Conservation (phyloP, 2,797 vertebrate genomes). For the Microctenopoma steveboyesi region DNA sequence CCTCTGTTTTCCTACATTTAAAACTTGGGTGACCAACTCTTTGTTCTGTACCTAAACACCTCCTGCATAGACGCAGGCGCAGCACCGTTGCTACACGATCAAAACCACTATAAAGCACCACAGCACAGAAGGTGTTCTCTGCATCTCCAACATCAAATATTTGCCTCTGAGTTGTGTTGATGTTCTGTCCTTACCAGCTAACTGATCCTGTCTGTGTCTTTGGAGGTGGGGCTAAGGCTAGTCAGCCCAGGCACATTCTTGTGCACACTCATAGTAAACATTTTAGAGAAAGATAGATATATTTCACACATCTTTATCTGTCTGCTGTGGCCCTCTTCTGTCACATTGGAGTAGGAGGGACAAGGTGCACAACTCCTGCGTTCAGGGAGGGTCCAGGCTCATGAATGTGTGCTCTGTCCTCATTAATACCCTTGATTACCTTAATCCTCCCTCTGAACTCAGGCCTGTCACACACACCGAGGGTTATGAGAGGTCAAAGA, state of each 20-base stretch:
- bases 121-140: not conserved
- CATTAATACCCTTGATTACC: constrained; percentile 76
- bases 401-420: constrained; percentile 70
- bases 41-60: too few species aligned
- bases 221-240: constrained; percentile 43
- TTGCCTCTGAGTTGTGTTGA: constrained; percentile 1
- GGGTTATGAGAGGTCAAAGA: constrained; percentile 71
- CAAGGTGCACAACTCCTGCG: constrained; percentile 51
- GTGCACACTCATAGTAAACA: too few species aligned
- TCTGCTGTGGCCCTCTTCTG: constrained; percentile 49
- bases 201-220: constrained; percentile 21
- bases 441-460: constrained; percentile 76
- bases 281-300: too few species aligned
- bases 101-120: too few species aligned
- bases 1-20: too few species aligned
- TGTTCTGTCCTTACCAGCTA: constrained; percentile 3
- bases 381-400: constrained; percentile 44
- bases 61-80: too few species aligned
- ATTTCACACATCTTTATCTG: constrained; percentile 46
- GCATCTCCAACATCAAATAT: not conserved
- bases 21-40: too few species aligned
- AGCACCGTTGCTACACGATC: too few species aligned
- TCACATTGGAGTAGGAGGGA: constrained; percentile 26
- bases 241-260: too few species aligned
- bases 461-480: constrained; percentile 66